Conservation (phyloP, 2,797 vertebrate genomes). For the Micropoecilia bifurca region DNA sequence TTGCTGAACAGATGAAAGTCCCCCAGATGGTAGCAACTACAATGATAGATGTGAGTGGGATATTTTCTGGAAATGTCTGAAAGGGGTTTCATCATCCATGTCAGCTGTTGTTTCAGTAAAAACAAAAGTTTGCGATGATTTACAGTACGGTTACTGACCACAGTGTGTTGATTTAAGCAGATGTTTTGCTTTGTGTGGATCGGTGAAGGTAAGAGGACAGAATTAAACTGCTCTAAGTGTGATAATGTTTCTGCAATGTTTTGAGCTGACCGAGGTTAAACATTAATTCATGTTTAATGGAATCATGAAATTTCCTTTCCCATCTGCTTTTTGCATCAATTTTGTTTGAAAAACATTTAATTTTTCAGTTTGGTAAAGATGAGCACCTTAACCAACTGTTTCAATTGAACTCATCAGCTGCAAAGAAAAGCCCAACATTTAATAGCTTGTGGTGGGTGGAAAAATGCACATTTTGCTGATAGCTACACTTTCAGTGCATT, state of each 20-base stretch:
- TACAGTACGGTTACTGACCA: background rate
- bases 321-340: background rate
- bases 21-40: slow-evolving; percentile 56
- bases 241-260: background rate
- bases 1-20: slow-evolving; percentile 48
- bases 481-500: background rate
- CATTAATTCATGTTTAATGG: background rate
- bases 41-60: slow-evolving; percentile 42
- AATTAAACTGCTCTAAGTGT: background rate
- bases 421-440: background rate
- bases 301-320: background rate
- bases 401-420: background rate
- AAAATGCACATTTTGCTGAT: background rate
- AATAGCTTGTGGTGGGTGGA: background rate
- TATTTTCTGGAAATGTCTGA: slow-evolving; percentile 29
- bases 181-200: background rate
- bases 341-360: background rate
- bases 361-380: background rate
- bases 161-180: background rate
- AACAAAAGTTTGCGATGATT: background rate
- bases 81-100: slow-evolving; percentile 12
- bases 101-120: slow-evolving; percentile 9
- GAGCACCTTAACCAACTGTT: background rate
- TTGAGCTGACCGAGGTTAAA: background rate
- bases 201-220: background rate